These are phyloP conservation scores for Phragmatobia fuliginosa DNA, from an alignment of 2,888 invertebrate genomes.

Conservation along the genomic window DNA sequence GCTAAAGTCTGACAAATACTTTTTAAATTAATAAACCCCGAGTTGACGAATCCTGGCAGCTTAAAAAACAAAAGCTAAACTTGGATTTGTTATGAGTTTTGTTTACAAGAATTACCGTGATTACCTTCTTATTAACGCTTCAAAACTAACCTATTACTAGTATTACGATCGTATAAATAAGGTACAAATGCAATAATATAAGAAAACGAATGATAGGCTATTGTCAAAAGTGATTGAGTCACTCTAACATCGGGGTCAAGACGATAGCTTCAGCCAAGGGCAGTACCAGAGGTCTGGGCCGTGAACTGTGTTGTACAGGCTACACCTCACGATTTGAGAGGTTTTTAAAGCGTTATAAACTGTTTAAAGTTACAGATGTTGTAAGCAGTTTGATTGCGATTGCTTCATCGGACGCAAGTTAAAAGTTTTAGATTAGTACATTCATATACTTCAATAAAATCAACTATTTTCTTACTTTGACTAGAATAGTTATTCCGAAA, in stretches of 20 bases:
- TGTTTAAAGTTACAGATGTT: not conserved
- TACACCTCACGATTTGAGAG: slow-evolving; percentile 9
- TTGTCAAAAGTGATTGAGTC: slow-evolving; percentile 38
- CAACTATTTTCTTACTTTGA: not conserved
- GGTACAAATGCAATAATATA: slow-evolving; percentile 3
- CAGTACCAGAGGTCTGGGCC: slow-evolving; percentile 9
- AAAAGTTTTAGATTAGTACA: not conserved
- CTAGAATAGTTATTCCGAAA: too few species aligned
- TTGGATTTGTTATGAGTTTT: too few species aligned
- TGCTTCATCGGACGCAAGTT: not conserved
- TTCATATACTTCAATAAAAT: not conserved
- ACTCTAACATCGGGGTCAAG: slow-evolving; percentile 45
- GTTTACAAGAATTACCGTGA: too few species aligned
- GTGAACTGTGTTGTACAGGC: slow-evolving; percentile 18
- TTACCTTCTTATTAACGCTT: too few species aligned
- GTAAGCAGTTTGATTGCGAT: not conserved
- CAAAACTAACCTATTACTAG: too few species aligned
- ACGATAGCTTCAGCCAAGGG: slow-evolving; percentile 23
- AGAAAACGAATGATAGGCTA: slow-evolving; percentile 6
- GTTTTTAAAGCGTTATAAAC: not conserved
- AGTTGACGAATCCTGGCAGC: too few species aligned
- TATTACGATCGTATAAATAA: not conserved
- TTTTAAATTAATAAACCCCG: too few species aligned
- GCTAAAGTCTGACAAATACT: too few species aligned
- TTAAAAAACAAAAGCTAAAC: too few species aligned